Evolutionary conservation across 1,140 invertebrate species (phyloP), one percentile per base, ranked within the genome.

Genomic region (Scaptomyza pallida): DNA sequence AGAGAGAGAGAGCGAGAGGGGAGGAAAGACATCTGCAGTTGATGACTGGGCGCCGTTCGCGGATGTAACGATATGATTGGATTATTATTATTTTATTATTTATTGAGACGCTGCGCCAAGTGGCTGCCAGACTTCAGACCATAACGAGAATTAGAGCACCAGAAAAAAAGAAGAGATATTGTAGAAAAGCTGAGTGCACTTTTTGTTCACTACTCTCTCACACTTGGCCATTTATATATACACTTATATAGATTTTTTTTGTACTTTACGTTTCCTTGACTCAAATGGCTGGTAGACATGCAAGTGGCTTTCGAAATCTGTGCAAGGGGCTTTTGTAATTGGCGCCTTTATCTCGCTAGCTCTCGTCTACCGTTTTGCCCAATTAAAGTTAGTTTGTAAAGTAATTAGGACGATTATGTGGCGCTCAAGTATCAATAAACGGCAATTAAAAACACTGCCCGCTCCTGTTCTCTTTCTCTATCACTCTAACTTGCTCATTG

Each of bases 351-450:
- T 86, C 74, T 88, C 75, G 74, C 75, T 56, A 51, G 26, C 9
- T 86, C 74, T 88, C 71, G 74, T 78, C 54, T 57, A 78, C 74
- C 78, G 74, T 56, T 30, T 30, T 78, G 77, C 68, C 67, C 82
- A 88, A 86, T 86, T 88, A 82, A 86, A 86, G 78, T 88, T 81
- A 86, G 82, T 86, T 86, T 65, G 82, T 75, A 86, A 86, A 86
- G 82, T 86, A 86, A 86, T 86, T 86, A 86, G 78, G 78, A 72
- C 82, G 82, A 86, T 86, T 86, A 86, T 86, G 82, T 78, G 82
- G 82, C 82, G 82, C 75, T 86, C 78, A 82, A 86, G 82, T 86
- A 88, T 86, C 82, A 88, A 86, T 86, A 81, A 81, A 72, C 67
- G 82, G 63, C 82, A 86, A 81, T 86, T 86, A 86, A 62, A 69